Conservation (phyloP, 2,888 invertebrate species). For the Athrips mouffetella region DNA sequence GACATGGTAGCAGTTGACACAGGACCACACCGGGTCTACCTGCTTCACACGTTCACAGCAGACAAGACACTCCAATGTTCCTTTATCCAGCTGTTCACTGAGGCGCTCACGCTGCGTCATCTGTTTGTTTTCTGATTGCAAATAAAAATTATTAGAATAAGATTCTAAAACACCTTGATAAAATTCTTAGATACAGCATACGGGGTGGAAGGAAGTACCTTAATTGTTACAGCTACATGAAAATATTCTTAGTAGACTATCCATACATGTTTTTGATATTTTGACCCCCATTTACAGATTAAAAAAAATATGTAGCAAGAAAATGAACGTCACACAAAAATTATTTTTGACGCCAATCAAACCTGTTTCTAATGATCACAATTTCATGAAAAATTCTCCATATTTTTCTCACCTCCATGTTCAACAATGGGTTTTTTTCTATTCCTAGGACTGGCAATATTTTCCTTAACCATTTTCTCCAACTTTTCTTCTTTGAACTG, state of each 20-base stretch:
- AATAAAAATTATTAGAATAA: no score
- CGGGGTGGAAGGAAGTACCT: no score
- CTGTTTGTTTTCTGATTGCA: constrained; percentile 46
- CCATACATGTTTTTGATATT: no score
- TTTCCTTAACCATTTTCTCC: constrained; percentile 38
- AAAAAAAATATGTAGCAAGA: no score
- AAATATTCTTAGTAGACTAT: no score
- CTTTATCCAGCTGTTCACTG: constrained; percentile 88
- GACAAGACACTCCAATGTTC: constrained; percentile 94
- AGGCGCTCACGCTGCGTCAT: constrained; percentile 91
- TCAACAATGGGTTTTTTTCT: constrained; percentile 41
- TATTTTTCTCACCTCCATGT: constrained; percentile 36
- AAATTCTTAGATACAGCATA: no score
- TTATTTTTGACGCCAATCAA: no score
- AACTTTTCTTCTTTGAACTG: constrained; percentile 49
- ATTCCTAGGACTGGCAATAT: constrained; percentile 47
- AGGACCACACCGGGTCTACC: constrained; percentile 92
- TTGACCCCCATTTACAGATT: no score
- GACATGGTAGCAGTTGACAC: constrained; percentile 93
- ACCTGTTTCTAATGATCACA: no score
- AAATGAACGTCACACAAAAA: no score
- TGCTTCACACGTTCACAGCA: constrained; percentile 93
- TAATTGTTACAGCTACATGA: no score
- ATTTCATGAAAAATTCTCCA: no score
- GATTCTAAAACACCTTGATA: neutral